Evolutionary conservation across 2,797 vertebrate species (phyloP), one percentile per base, ranked within the genome.

Genomic region (Anguilla pacifica): DNA sequence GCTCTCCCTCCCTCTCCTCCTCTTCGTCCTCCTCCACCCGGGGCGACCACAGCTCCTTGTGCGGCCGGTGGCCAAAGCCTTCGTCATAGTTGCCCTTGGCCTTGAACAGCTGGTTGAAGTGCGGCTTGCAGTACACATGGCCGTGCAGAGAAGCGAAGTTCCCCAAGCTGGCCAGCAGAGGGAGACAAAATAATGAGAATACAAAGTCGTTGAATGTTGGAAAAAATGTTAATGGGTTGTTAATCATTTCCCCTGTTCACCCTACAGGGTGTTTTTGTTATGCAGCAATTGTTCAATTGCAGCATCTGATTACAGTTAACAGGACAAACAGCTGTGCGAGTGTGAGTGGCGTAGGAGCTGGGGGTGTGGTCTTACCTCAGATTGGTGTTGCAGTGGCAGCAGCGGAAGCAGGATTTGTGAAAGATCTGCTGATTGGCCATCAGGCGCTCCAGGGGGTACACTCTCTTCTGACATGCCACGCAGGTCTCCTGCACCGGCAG

Each of bases 51-150:
- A 99, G 95, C 91, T 98, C 98, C 86, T 99, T 99, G 91, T 99
- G 98, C 3, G 98, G 98, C 85, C 97, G 97, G 94, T 97, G 97
- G 7, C 98, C 98, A 88, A 99, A 99, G 85, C 98, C 98, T 94
- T 99, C 98, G 22, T 99, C 98, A 0, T 99, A 99, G 92, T 99
- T 99, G 43, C 98, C 98, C 90, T 99, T 99, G 88, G 98, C 95
- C 93, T 99, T 99, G 94, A 99, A 99, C 85, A 99, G 97, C 91
- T 99, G 98, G 92, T 95, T 97, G 95, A 98, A 99, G 93, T 99
- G 98, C 55, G 98, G 97, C 92, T 99, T 99, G 95, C 98, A 99
- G 94, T 99, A 99, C 89, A 99, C 97, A 87, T 92, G 97, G 85
- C 97, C 98, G 88, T 97, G 97, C 89, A 99, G 94, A 28, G 98